Conservation (phyloP, 2,888 invertebrate genomes). For the Byasa hedistus region DNA sequence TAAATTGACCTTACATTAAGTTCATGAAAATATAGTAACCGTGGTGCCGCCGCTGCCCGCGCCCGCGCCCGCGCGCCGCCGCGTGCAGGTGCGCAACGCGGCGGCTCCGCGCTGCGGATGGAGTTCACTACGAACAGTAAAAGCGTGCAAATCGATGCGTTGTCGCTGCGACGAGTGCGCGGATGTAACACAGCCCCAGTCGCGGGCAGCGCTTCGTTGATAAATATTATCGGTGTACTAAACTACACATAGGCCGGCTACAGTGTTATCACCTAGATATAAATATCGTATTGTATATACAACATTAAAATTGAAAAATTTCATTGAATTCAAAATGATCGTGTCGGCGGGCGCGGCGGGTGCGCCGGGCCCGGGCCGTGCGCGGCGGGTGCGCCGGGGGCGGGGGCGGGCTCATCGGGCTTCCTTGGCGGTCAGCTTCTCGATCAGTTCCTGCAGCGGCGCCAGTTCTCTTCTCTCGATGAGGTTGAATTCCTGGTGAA, state of each 20-base stretch:
- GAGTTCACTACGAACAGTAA: no score
- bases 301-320: not conserved
- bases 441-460: constrained; percentile 98
- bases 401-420: constrained; percentile 82
- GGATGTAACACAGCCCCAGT: no score
- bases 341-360: not conserved
- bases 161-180: no score
- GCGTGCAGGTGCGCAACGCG: no score
- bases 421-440: constrained; percentile 95
- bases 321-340: not conserved
- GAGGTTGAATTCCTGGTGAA: constrained; percentile 94
- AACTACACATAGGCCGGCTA: not conserved
- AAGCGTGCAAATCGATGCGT: no score
- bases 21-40: no score
- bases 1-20: no score
- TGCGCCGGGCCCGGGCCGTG: not conserved
- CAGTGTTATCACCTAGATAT: no score
- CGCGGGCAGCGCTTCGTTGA: no score
- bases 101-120: no score
- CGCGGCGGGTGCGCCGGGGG: not conserved
- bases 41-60: no score
- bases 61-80: no score
- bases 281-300: not conserved
- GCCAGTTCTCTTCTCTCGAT: constrained; percentile 98
- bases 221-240: not conserved